Evolutionary conservation across 1,140 invertebrate genomes (phyloP).

Genomic region (Scaptomyza hsui): DNA sequence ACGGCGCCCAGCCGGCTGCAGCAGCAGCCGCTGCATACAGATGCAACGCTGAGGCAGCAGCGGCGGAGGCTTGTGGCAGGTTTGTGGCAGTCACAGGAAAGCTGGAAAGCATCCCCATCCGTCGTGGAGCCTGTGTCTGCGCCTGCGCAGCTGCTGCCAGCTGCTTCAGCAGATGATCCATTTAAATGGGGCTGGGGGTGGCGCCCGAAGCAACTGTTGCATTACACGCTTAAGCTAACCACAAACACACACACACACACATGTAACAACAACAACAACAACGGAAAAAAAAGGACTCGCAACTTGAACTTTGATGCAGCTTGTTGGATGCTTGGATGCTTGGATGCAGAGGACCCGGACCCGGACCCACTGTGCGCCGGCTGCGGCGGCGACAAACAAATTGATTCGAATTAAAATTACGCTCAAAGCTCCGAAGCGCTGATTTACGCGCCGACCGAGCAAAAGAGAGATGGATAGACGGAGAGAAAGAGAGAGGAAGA

Average conservation of each 20-base stretch:
- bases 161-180: constrained; percentile 73
- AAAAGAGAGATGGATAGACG: background rate
- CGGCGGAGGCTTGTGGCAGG: constrained; percentile 1
- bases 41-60: constrained; percentile 46
- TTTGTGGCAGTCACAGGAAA: background rate
- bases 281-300: constrained; percentile 14
- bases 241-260: background rate
- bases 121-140: constrained; percentile 37
- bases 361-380: constrained; percentile 66
- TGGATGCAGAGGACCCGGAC: background rate
- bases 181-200: constrained; percentile 13
- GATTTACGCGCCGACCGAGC: constrained; percentile 46
- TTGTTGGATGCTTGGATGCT: constrained; percentile 12
- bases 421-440: constrained; percentile 40
- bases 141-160: constrained; percentile 68
- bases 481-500: constrained; percentile 14
- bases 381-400: constrained; percentile 78
- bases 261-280: constrained; percentile 1
- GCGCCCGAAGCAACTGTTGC: constrained; percentile 35
- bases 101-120: constrained; percentile 8
- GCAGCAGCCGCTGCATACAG: constrained; percentile 65
- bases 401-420: constrained; percentile 81
- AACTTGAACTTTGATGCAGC: background rate
- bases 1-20: constrained; percentile 59
- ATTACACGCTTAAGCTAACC: constrained; percentile 17